A percentile compares a stretch with the other conserved stretches of the same genome.
Evolutionary conservation across 2,113 vertebrate genomes (phyloP).

Genomic region (Mesembrinibis cayennensis): DNA sequence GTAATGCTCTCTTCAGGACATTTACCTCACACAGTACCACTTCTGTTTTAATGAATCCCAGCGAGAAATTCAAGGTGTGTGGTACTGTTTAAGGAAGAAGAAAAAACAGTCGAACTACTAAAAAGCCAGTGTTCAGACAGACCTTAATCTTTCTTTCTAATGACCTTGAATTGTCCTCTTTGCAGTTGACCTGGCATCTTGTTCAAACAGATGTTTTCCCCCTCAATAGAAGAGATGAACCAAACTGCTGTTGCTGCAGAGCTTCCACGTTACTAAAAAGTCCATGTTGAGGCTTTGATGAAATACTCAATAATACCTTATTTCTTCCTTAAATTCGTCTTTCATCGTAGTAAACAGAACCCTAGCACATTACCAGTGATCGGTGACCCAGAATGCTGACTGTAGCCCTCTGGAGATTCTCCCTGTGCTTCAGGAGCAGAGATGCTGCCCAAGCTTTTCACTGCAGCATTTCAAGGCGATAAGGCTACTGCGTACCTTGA

Average conservation of each 20-base stretch:
- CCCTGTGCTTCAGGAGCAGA: too few relatives aligned
- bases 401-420: not conserved
- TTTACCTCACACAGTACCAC: accelerated
- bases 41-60: not conserved
- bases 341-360: not conserved
- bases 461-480: not conserved
- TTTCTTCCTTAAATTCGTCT: not conserved
- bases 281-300: not conserved
- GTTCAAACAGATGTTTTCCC: not conserved
- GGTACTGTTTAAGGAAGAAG: not conserved
- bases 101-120: not conserved
- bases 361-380: accelerated
- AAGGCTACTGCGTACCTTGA: not conserved
- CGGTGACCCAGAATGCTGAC: not conserved
- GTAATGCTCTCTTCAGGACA: not conserved
- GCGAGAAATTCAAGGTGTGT: not conserved
- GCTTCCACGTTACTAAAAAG: not conserved
- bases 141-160: not conserved
- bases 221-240: not conserved
- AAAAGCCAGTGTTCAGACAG: not conserved
- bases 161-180: not conserved
- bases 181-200: not conserved
- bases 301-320: not conserved
- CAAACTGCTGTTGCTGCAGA: not conserved
- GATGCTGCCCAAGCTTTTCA: not conserved